Conservation (phyloP, 2,797 vertebrate species). For the Pseudopleuronectes americanus region DNA sequence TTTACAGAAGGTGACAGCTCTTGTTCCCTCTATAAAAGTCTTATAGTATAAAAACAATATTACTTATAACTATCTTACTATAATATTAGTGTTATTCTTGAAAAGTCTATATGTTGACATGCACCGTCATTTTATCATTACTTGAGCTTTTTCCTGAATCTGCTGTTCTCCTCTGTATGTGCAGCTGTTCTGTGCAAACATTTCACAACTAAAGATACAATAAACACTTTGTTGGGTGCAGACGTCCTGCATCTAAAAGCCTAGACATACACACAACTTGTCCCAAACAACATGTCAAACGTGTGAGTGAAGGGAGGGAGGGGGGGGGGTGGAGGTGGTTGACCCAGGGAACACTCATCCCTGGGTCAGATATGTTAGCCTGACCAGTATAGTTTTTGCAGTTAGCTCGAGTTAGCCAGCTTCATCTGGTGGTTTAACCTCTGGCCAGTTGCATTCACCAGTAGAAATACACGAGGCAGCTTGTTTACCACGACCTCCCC, state of each 20-base stretch:
- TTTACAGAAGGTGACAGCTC: neutral
- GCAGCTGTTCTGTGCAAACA: neutral
- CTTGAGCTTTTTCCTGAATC: too few species aligned
- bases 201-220: neutral
- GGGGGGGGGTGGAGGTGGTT: too few species aligned
- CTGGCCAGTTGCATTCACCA: neutral
- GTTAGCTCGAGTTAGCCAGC: conserved; percentile 38
- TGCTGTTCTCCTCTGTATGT: neutral
- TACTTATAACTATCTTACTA: too few species aligned
- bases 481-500: too few species aligned
- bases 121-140: neutral
- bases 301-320: too few species aligned
- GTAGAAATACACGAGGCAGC: neutral
- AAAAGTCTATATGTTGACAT: too few species aligned
- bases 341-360: neutral
- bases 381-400: neutral
- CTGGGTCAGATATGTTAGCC: neutral
- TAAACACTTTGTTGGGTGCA: too few species aligned
- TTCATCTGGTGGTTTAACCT: neutral
- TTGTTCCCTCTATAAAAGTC: neutral
- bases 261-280: neutral
- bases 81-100: too few species aligned
- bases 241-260: neutral
- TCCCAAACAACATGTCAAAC: neutral
- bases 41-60: too few species aligned